Conservation (phyloP, 1,140 invertebrate genomes). For the Ctenoplectra terminalis region DNA sequence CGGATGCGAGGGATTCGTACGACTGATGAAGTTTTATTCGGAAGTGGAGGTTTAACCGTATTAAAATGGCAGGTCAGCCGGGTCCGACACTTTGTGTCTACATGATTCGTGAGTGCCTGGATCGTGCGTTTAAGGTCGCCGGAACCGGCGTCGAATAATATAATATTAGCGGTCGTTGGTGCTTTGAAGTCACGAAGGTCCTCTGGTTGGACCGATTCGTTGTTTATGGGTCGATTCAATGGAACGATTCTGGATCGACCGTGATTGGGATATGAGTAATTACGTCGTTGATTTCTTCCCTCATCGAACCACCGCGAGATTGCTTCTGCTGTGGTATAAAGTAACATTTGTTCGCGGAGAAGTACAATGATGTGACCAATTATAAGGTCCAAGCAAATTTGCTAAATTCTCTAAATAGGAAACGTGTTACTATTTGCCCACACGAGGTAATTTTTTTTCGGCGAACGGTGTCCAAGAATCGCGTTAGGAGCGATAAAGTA, state of each 20-base stretch:
- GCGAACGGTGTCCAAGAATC: background rate
- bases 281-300: constrained; percentile 18
- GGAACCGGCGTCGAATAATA: constrained; percentile 67
- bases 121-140: constrained; percentile 61
- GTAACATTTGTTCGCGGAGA: background rate
- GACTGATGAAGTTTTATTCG: constrained; percentile 69
- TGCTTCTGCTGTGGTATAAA: background rate
- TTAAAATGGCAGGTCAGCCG: constrained; percentile 67
- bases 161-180: constrained; percentile 60
- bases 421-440: too few species aligned
- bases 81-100: background rate
- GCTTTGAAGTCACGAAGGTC: constrained; percentile 61
- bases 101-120: constrained; percentile 49
- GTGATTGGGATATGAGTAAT: constrained; percentile 50
- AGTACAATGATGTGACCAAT: too few species aligned
- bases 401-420: too few species aligned
- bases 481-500: constrained; percentile 48
- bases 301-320: background rate
- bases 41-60: constrained; percentile 74
- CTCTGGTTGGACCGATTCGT: constrained; percentile 17
- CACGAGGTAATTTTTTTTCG: background rate
- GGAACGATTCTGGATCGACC: constrained; percentile 36
- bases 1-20: constrained; percentile 66
- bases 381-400: too few species aligned
- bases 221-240: constrained; percentile 44